Conservation (phyloP, 2,113 vertebrate genomes). For the Malurus alboscapulatus region DNA sequence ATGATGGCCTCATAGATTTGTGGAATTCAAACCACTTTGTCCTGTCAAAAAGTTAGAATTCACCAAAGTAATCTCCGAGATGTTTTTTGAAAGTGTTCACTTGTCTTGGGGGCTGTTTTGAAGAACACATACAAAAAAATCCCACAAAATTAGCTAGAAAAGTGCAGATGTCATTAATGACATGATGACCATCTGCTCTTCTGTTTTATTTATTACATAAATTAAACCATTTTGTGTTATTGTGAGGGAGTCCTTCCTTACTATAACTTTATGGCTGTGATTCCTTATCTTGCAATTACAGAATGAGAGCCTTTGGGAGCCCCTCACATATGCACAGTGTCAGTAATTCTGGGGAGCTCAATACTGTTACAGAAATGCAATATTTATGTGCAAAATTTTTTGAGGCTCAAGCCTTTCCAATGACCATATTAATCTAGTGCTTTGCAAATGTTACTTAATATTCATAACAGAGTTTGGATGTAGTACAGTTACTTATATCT, state of each 20-base stretch:
- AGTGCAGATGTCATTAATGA: neutral
- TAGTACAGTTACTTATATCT: neutral
- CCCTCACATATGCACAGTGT: neutral
- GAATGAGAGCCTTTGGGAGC: neutral
- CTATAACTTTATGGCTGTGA: neutral
- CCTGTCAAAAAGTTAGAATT: neutral
- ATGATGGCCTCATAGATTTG: neutral
- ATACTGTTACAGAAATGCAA: neutral
- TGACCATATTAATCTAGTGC: neutral
- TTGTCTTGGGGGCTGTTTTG: neutral
- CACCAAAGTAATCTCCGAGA: neutral
- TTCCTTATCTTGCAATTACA: neutral
- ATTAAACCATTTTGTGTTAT: neutral
- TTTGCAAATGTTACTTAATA: slow-evolving; percentile 8
- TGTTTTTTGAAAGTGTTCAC: neutral
- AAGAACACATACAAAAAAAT: fast-evolving
- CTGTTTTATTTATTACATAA: neutral
- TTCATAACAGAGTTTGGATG: neutral
- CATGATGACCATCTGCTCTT: neutral
- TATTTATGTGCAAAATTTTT: neutral
- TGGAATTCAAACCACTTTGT: neutral
- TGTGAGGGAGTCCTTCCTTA: neutral
- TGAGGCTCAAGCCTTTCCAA: neutral
- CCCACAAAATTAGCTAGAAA: neutral
- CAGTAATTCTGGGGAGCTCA: neutral